Evolutionary conservation across 2,888 invertebrate genomes (phyloP), one percentile per base, ranked within the genome.

Genomic region (Metallyticus violacea): DNA sequence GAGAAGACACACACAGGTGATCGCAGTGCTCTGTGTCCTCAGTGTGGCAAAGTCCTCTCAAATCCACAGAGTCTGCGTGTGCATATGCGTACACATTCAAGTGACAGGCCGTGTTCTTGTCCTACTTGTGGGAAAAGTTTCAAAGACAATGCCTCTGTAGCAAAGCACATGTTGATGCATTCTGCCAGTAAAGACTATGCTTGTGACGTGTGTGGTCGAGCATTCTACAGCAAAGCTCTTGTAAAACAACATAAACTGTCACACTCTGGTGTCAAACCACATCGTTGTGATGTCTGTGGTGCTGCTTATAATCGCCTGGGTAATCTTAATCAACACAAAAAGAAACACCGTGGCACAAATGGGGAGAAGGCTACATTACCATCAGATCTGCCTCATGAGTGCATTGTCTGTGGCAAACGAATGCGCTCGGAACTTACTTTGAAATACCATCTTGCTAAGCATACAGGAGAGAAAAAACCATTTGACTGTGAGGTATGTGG

Each of bases 261-360:
- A 77, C 89, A 89, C 81, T 88, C 88, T 7, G 87, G 87, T 40
- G 87, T 86, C 15, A 87, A 85, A 80, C 87, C 87, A 7, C 80
- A 86, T 79, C 86, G 85, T 62, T 89, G 89, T 85, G 87, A 88
- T 15, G 79, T 80, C 26, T 88, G 88, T 81, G 87, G 86, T 1
- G 86, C 89, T n/a, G 82, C 87, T 2, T 89, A 88, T 85, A 88
- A 88, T 29, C 81, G 88, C 7, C 84, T 83, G 26, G 88, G 89
- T 9, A 89, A 89, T 86, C 77, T 89, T n/a, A 87, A 86, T 84
- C 87, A 88, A 80, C 89, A 88, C 79, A 88, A 86, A 85, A 88
- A 88, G 83, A 86, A 86, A 25, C 88, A 88, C 79, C 28, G 29
- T 77, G 30, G 29, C 22, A 81, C 76, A 22, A 26, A 76, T 22